Conservation (phyloP, 2,888 invertebrate genomes). For the Drosophila neotestacea region DNA sequence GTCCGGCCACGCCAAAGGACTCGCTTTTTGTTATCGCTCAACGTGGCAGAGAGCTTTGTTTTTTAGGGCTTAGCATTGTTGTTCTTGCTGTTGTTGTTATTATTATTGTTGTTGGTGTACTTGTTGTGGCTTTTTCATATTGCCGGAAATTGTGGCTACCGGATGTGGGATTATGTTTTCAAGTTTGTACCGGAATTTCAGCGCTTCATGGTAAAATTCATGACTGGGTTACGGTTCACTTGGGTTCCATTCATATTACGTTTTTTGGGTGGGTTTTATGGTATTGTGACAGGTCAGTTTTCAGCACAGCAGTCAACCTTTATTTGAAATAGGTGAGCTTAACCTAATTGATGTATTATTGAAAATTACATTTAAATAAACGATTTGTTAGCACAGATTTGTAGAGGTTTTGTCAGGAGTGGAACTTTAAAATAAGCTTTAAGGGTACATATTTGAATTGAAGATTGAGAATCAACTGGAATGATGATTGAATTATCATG, state of each 20-base stretch:
- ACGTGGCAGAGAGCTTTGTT: conserved; percentile 49
- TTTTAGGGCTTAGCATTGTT: conserved; percentile 43
- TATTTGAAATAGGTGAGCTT: conserved; percentile 27
- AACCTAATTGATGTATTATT: conserved; percentile 37
- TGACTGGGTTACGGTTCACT: conserved; percentile 48
- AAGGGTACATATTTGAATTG: too few species aligned
- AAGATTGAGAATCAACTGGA: too few species aligned
- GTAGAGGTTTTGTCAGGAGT: background rate
- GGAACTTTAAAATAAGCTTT: too few species aligned
- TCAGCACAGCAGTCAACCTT: conserved; percentile 5
- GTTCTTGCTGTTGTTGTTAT: conserved; percentile 24
- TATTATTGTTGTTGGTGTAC: conserved; percentile 26
- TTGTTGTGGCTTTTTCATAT: conserved; percentile 72
- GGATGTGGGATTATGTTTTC: conserved; percentile 77
- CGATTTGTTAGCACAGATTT: conserved; percentile 3
- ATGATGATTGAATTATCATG: too few species aligned
- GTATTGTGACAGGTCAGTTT: conserved; percentile 35
- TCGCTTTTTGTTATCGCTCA: conserved; percentile 64
- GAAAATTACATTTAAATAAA: background rate
- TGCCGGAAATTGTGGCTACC: conserved; percentile 76
- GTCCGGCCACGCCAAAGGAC: conserved; percentile 59
- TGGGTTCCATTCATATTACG: conserved; percentile 29
- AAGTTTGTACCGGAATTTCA: conserved; percentile 70
- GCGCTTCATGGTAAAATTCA: conserved; percentile 49
- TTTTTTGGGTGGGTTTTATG: background rate